A percentile compares a stretch with the other conserved stretches of the same genome.
Evolutionary conservation across 2,888 invertebrate genomes (phyloP).

Genomic region (Caenorhabditis imperialis): DNA sequence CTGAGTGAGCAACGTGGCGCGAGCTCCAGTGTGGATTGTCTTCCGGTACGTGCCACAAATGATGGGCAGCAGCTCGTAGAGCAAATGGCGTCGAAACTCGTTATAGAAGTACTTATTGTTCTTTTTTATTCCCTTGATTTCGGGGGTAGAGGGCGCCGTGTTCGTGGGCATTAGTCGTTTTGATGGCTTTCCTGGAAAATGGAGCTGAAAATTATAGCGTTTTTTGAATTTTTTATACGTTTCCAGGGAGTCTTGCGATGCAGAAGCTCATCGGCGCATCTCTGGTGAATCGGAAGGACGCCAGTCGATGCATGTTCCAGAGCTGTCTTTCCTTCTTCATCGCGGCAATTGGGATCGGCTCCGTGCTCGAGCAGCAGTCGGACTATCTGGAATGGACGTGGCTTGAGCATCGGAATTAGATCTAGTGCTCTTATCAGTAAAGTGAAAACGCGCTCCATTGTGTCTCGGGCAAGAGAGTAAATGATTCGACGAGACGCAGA

Average conservation of each 20-base stretch:
- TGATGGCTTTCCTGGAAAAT: conserved; percentile 48
- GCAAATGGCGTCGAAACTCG: conserved; percentile 59
- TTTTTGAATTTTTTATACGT: neutral
- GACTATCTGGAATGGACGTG: conserved; percentile 70
- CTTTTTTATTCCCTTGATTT: conserved; percentile 77
- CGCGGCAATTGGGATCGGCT: conserved; percentile 96
- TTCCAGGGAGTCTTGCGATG: conserved; percentile 63
- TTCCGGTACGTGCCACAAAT: conserved; percentile 92
- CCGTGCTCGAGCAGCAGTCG: conserved; percentile 88
- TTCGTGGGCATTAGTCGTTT: conserved; percentile 25
- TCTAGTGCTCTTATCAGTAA: too few species aligned
- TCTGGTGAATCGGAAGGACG: too few species aligned
- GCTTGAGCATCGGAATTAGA: too few species aligned
- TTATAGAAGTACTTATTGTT: conserved; percentile 84
- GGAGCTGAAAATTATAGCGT: too few species aligned
- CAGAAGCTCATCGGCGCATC: conserved; percentile 84
- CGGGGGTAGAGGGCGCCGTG: conserved; percentile 13
- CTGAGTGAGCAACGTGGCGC: conserved; percentile 83
- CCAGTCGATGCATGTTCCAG: conserved; percentile 97
- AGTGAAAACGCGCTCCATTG: too few species aligned
- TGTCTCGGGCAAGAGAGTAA: too few species aligned
- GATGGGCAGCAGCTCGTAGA: conserved; percentile 90
- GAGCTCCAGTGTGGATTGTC: conserved; percentile 66
- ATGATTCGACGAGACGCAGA: too few species aligned
- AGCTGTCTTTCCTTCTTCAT: conserved; percentile 97